phyloP scores from a whole-genome alignment of 2,888 invertebrate genomes.

The Nipponacmea schrenckii region DNA sequence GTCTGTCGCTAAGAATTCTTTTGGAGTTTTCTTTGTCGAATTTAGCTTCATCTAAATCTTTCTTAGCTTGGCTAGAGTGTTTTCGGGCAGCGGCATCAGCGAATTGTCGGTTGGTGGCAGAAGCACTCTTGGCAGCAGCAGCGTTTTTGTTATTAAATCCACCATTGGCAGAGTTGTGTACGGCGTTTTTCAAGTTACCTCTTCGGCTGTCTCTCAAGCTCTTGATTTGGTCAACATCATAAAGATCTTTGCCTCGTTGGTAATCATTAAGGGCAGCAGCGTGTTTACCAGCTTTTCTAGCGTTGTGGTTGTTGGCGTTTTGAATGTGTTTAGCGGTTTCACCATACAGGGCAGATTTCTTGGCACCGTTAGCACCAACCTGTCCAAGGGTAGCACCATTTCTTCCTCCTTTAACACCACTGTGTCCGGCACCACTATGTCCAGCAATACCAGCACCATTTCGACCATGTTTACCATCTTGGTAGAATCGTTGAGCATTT shows the following conservation, averaged over 20 bases:
- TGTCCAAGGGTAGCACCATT: not conserved
- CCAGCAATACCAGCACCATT: conserved; percentile 9
- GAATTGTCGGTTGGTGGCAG: conserved; percentile 22
- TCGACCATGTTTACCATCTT: not conserved
- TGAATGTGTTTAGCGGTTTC: conserved; percentile 5
- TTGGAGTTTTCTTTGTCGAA: conserved; percentile 27
- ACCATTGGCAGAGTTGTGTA: conserved; percentile 24
- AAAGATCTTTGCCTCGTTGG: conserved; percentile 26
- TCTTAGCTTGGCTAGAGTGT: conserved; percentile 24
- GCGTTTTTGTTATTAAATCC: conserved; percentile 28
- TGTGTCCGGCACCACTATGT: not conserved
- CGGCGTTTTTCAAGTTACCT: conserved; percentile 29
- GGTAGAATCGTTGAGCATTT: conserved; percentile 25
- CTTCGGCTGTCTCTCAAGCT: conserved; percentile 27
- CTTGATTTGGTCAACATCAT: conserved; percentile 26
- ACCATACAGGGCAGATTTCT: not conserved
- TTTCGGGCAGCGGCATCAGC: conserved; percentile 28
- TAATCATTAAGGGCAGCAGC: conserved; percentile 30
- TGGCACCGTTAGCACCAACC: conserved; percentile 4
- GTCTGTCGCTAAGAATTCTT: conserved; percentile 23
- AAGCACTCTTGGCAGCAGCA: conserved; percentile 27
- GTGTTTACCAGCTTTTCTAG: conserved; percentile 22
- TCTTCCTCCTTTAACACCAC: not conserved
- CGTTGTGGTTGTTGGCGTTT: conserved; percentile 13
- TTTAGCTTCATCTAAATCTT: conserved; percentile 23